Base-by-base conservation (phyloP, 2,113 vertebrate species). In the Pygathrix nemaeus region DNA sequence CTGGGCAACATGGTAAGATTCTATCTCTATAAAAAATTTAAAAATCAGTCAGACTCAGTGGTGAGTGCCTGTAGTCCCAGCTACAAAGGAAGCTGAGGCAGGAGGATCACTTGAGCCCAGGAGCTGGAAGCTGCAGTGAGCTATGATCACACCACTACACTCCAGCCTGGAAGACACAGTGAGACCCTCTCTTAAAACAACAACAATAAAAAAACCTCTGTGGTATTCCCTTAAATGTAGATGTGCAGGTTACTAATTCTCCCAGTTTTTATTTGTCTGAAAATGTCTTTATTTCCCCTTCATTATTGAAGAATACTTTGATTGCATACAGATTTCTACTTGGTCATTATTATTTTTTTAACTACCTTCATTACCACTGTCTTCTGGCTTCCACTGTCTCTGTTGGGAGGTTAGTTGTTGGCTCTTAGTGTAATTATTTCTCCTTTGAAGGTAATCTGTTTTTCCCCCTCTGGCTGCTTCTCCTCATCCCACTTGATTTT, bases 251-350 rank as follows among this genome's bases (percentile, higher is more conserved):
- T 45, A 94, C 17, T 72, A 55, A 83, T 92, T 84, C 23, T 66
- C 35, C 88, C 12, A 75, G 11, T 38, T 94, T 92, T 85, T 79
- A 4, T n/a, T 89, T 93, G 23, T 84, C 48, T 79, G n/a, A 95
- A 96, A 79, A 82, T 78, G 27, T 93, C 45, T 66, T 76, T 72
- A 76, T 94, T 79, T 75, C n/a, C 52, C 40, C 13, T 79, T 92
- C 6, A 59, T 90, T 95, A 80, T 32, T 87, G n/a, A 96, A 75
- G 50, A 91, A 78, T 83, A 80, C 7, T 79, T 95, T 88, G 64
- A 89, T 10, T 70, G 10, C 6, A 14, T 25, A 38, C 50, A 32
- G 64, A 78, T 85, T 88, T 86, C 32, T 76, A 50, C 20, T 66
- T 76, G 21, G 20, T 61, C 40, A 32, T 59, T 55, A 8, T 40